Percentiles rank a stretch among this genome's conserved stretches.
Conservation (phyloP, 2,888 invertebrate species). For the Dioctria rufipes region DNA sequence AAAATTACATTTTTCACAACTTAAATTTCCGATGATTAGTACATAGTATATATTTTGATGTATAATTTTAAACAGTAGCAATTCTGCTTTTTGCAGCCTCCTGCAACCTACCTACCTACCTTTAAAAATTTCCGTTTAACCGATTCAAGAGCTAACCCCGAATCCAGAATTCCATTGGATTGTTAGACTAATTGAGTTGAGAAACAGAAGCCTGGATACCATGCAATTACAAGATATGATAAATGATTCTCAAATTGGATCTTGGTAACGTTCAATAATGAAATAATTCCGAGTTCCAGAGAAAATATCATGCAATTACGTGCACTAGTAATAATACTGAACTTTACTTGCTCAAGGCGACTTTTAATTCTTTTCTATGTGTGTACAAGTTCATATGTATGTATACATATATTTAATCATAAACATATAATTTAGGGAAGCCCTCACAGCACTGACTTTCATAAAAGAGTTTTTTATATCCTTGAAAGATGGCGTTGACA, state of each 20-base stretch:
- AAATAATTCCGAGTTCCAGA: constrained; percentile 22
- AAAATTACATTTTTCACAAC: no score
- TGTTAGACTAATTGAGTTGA: not conserved
- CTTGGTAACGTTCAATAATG: constrained; percentile 10
- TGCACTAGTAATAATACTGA: not conserved
- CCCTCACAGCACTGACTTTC: constrained; percentile 31
- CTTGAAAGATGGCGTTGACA: constrained; percentile 49
- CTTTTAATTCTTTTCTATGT: no score
- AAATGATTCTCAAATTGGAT: constrained; percentile 28
- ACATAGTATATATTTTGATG: no score
- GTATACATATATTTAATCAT: no score
- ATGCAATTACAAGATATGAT: constrained; percentile 29
- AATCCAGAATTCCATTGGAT: no score
- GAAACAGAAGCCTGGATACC: not conserved
- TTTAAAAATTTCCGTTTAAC: no score
- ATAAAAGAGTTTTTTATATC: constrained; percentile 20
- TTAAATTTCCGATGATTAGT: no score
- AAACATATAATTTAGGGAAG: not conserved
- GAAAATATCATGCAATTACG: constrained; percentile 17
- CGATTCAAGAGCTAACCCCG: no score
- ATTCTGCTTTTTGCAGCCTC: no score
- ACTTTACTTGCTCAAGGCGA: not conserved
- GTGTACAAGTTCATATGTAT: no score
- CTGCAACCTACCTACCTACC: no score
- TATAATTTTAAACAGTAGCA: no score